Percentiles rank a stretch among this genome's conserved stretches.
These are phyloP conservation scores for Crypturellus undulatus DNA, from an alignment of 2,113 vertebrate species.

Conservation along the genomic window DNA sequence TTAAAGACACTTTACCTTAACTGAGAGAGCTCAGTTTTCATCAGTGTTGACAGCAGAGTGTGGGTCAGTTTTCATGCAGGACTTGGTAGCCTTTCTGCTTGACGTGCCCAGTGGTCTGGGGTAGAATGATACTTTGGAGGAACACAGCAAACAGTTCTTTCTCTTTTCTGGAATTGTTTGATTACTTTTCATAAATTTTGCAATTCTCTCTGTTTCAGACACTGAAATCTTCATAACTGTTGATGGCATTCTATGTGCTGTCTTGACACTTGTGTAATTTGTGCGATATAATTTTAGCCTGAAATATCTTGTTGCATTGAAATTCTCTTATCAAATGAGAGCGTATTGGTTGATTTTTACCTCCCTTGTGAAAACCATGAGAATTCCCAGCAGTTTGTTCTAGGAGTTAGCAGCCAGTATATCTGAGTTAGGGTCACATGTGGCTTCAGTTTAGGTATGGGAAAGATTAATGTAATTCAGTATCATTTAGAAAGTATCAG, in stretches of 20 bases:
- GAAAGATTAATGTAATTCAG: slow-evolving; percentile 19
- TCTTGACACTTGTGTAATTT: background rate
- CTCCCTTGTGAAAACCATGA: background rate
- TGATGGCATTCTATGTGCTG: background rate
- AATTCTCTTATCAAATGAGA: slow-evolving; percentile 29
- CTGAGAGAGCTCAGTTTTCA: background rate
- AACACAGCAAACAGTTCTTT: background rate
- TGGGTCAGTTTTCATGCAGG: background rate
- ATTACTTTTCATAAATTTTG: background rate
- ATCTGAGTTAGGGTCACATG: slow-evolving; percentile 27
- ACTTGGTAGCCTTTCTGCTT: background rate
- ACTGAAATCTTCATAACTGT: background rate
- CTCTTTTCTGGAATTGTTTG: background rate
- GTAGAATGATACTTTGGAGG: background rate
- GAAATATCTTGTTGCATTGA: slow-evolving; percentile 26
- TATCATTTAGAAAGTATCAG: background rate
- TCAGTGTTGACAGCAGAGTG: background rate
- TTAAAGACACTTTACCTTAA: background rate
- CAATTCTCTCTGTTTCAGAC: background rate
- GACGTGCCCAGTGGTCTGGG: background rate
- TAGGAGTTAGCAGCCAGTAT: slow-evolving; percentile 2
- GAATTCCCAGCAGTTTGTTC: slow-evolving; percentile 1
- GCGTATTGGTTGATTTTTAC: slow-evolving; percentile 7
- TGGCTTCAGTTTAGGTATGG: slow-evolving; percentile 13
- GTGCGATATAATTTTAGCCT: background rate